Conservation (phyloP, 2,888 invertebrate genomes). For the Standfussiana lucernea region DNA sequence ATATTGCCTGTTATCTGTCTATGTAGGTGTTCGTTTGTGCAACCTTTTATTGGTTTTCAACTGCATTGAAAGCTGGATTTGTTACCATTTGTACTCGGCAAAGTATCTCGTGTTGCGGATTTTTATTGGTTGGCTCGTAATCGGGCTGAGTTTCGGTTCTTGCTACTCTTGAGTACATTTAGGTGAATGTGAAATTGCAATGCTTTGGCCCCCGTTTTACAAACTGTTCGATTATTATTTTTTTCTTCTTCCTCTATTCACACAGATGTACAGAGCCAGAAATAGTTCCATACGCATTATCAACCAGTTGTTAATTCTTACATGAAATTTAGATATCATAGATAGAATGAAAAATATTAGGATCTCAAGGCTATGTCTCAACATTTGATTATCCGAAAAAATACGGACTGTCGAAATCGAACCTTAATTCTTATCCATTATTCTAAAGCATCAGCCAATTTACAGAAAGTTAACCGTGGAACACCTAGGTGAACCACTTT, state of each 20-base stretch:
- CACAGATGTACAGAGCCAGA: background rate
- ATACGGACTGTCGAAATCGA: background rate
- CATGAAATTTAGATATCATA: too few species aligned
- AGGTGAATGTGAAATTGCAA: background rate
- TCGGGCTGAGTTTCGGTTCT: background rate
- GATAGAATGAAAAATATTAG: too few species aligned
- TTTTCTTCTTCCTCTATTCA: background rate
- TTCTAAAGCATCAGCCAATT: background rate
- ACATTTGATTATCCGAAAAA: background rate
- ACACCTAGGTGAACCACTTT: too few species aligned
- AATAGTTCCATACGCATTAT: background rate
- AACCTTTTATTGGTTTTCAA: constrained; percentile 53
- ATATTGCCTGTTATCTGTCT: constrained; percentile 41
- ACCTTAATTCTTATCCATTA: too few species aligned
- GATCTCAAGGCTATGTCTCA: background rate
- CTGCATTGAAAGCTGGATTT: constrained; percentile 32
- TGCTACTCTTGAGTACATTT: background rate
- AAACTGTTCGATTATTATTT: background rate
- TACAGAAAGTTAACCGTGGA: too few species aligned
- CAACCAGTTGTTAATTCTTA: too few species aligned
- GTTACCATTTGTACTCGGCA: constrained; percentile 35
- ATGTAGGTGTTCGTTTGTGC: constrained; percentile 60
- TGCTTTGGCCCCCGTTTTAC: background rate
- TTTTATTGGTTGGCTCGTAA: constrained; percentile 43
- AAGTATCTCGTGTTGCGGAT: constrained; percentile 8